Evolutionary conservation across 2,113 vertebrate species (phyloP), one percentile per base, ranked within the genome.

Genomic region (Paratilapia polleni): DNA sequence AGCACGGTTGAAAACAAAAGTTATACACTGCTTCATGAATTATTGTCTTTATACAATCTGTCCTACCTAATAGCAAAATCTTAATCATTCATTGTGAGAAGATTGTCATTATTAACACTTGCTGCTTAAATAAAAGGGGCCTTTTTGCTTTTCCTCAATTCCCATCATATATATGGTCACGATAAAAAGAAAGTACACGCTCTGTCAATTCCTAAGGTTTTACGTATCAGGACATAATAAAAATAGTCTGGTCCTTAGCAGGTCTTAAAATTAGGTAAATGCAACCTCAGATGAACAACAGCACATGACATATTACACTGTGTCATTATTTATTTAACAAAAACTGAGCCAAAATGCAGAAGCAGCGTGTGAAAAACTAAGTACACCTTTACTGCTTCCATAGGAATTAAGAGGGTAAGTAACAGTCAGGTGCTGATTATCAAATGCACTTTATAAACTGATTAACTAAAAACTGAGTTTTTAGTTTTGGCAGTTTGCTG

Each of bases 71-170:
- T 52, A 24, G 38, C 47, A 70, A 24, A 19, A 47, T 73, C 63
- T 60, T 43, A 22, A 68, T 77, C 47, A 38, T 15, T 79, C 70
- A 77, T 15, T 22, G 24, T 77, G 38, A 4, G 1, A 80, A 31
- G 59, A 31, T 38, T 75, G 68, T 74, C 56, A 47, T 59, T 28
- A 28, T 68, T 63, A 77, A 80, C 47, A 54, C 59, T 31, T 80
- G 1, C 13, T 36, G 8, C 41, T 49, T 49, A 7, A 70, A 5
- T 28, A 70, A 70, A 49, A 22, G 7, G 17, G 43, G 24, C 10
- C 24, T 47, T 8, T 52, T 70, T 70, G 66, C 28, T 49, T 52
- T 70, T 70, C 10, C 66, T 70, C 24, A 70, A 31, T 70, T 70
- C 24, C 17, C 10, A 31, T 70, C 66, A 31, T 26, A 70, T 31